These are phyloP conservation scores for Zeuzera pyrina DNA, from an alignment of 2,888 invertebrate genomes.

Conservation along the genomic window DNA sequence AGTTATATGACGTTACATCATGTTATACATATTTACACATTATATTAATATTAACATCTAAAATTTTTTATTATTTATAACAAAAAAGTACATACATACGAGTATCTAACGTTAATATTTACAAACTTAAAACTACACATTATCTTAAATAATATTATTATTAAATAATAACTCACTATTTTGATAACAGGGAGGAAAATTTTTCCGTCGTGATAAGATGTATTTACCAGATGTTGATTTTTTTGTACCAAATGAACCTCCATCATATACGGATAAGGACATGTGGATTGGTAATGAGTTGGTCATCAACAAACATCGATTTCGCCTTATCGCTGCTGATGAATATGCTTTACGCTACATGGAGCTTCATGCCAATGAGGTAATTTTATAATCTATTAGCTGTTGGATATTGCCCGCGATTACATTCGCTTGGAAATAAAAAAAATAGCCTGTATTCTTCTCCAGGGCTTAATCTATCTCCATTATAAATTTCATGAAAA, in stretches of 20 bases:
- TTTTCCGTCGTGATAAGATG: conserved; percentile 79
- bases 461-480: too few species aligned
- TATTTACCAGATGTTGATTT: conserved; percentile 82
- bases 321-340: conserved; percentile 86
- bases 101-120: too few species aligned
- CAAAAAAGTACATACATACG: too few species aligned
- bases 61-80: too few species aligned
- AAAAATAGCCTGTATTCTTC: too few species aligned
- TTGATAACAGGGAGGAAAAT: conserved; percentile 76
- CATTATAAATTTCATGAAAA: too few species aligned
- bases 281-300: conserved; percentile 89
- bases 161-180: conserved; percentile 3
- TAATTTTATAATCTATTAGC: conserved; percentile 32
- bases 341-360: conserved; percentile 90
- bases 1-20: background rate
- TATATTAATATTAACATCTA: too few species aligned
- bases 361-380: conserved; percentile 85
- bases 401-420: too few species aligned
- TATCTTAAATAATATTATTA: too few species aligned
- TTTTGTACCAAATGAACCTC: conserved; percentile 80
- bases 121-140: too few species aligned
- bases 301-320: conserved; percentile 83
- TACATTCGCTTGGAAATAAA: too few species aligned
- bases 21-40: background rate
- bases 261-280: conserved; percentile 83